These are phyloP conservation scores for Standfussiana lucernea DNA, from an alignment of 2,888 invertebrate species.

Conservation along the genomic window DNA sequence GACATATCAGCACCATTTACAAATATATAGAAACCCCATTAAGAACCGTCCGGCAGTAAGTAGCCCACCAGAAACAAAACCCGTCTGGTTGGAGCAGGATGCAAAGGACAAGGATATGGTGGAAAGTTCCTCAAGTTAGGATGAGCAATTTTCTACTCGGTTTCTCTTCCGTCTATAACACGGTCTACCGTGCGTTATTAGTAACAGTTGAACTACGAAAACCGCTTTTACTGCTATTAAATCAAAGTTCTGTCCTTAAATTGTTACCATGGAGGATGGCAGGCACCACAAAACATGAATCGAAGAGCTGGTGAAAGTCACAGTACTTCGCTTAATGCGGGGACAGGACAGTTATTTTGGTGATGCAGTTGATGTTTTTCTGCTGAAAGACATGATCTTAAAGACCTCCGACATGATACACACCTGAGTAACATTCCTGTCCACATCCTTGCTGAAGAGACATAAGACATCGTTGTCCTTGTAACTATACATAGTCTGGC, in stretches of 20 bases:
- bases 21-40: neutral
- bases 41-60: neutral
- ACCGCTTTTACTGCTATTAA: neutral
- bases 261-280: neutral
- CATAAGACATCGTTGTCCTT: conserved; percentile 57
- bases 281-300: neutral
- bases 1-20: neutral
- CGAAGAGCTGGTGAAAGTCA: neutral
- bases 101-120: neutral
- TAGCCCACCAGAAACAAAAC: neutral
- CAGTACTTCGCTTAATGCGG: neutral
- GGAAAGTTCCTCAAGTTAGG: neutral
- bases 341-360: neutral
- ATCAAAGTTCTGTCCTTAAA: neutral
- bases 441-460: conserved; percentile 44
- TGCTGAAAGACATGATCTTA: neutral
- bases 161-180: neutral
- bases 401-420: neutral
- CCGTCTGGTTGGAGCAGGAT: neutral
- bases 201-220: neutral
- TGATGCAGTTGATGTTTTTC: neutral
- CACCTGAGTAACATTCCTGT: conserved; percentile 60
- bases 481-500: conserved; percentile 60
- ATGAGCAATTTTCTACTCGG: neutral
- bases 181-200: neutral